These are phyloP conservation scores for Mesorhabditis belari DNA, from an alignment of 2,888 invertebrate species.

Conservation along the genomic window DNA sequence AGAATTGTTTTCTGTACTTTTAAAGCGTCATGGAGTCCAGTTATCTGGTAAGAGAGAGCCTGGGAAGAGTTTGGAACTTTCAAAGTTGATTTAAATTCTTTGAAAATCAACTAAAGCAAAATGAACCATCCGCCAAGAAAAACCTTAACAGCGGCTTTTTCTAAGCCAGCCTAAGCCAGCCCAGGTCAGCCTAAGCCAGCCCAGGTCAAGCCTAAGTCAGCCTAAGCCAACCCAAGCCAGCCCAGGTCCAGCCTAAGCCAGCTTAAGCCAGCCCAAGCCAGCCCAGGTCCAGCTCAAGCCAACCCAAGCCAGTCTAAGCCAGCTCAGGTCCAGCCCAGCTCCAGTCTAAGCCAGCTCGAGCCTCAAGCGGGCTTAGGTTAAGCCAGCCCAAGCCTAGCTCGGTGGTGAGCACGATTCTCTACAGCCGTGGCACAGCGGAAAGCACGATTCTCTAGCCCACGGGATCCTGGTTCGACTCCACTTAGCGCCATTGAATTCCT, in stretches of 20 bases:
- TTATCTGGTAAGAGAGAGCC: too few relatives aligned
- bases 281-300: background rate
- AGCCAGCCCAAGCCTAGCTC: background rate
- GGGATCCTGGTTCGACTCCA: too few relatives aligned
- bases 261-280: background rate
- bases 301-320: background rate
- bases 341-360: background rate
- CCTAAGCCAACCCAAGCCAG: background rate
- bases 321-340: background rate
- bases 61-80: too few relatives aligned
- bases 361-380: background rate
- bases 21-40: too few relatives aligned
- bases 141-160: too few relatives aligned
- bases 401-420: background rate
- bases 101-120: too few relatives aligned
- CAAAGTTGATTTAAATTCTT: too few relatives aligned
- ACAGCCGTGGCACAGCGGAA: background rate
- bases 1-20: too few relatives aligned
- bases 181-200: background rate
- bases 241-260: background rate
- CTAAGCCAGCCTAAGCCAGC: background rate
- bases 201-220: background rate
- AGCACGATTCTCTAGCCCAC: too few relatives aligned
- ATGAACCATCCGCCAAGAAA: too few relatives aligned
- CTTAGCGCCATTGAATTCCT: too few relatives aligned